Base-by-base conservation (phyloP, 1,140 invertebrate species). In the Bombus difficillimus region DNA sequence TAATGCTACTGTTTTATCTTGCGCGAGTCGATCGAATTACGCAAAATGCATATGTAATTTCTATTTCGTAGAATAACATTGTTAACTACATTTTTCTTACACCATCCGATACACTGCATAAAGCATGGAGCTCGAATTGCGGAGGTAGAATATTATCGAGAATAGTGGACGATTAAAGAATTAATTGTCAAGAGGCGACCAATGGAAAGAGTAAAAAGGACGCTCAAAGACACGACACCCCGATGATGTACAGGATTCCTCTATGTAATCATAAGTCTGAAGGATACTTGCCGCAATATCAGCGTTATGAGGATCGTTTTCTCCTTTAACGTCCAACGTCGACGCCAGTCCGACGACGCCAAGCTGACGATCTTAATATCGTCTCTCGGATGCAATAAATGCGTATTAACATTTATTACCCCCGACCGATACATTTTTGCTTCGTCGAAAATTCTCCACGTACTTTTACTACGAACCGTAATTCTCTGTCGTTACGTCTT, bases 281-380 rank as follows among this genome's bases (percentile, higher is more conserved):
- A 10, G 41, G n/a, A 74, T 74, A 62, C 71, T 43, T 43, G 69
- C 13, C 41, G 84, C 71, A 85, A 85, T 85, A 85, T 85, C 59
- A 37, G 43, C 84, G 78, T 81, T 85, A 85, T 28, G 84, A 81
- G 78, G 43, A 81, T 85, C 78, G 84, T 81, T 85, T 80, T 69
- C 84, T 53, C 78, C 43, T 81, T 81, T 81, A 85, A 85, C 28
- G 78, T 75, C 15, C 37, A 39, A 41, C 71, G 59, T 5, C 39
- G 78, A 74, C 84, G 78, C 62, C 78, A 37, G 37, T 37, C 62
- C 10, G 78, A 25, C 69, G 78, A 64, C 69, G 77, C 32, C 68
- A 25, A 39, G 53, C 76, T 68, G 84, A 73, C 71, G 84, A 68
- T 81, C 43, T 81, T 81, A 85, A 85, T 81, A 81, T 74, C 78